A percentile compares a stretch with the other conserved stretches of the same genome.
Conservation (phyloP, 2,797 vertebrate species). For the Prionace glauca region DNA sequence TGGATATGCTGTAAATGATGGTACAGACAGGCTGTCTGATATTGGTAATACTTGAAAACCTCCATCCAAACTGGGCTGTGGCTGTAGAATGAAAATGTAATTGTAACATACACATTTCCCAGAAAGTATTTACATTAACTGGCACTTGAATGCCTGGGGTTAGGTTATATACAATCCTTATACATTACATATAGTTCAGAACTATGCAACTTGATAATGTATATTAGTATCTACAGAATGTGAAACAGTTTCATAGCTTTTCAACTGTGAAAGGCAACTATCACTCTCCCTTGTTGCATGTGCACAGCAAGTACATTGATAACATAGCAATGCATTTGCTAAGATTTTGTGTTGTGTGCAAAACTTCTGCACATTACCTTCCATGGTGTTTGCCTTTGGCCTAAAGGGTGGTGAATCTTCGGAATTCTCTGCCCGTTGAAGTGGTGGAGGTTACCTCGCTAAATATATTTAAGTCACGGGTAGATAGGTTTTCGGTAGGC, state of each 20-base stretch:
- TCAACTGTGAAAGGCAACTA: background rate
- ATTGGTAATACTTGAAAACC: constrained; percentile 45
- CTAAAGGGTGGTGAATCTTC: too few relatives aligned
- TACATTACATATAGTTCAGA: background rate
- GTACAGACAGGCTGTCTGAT: constrained; percentile 61
- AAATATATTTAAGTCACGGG: too few relatives aligned
- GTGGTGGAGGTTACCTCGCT: too few relatives aligned
- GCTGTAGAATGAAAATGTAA: constrained; percentile 34
- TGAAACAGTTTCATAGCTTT: background rate
- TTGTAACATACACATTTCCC: too few relatives aligned
- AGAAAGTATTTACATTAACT: background rate
- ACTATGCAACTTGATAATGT: background rate
- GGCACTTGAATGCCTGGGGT: background rate
- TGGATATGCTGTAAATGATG: constrained; percentile 75
- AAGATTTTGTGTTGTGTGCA: background rate
- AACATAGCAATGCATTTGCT: background rate
- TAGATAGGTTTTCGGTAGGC: too few relatives aligned
- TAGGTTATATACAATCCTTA: background rate
- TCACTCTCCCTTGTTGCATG: background rate
- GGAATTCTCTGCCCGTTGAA: too few relatives aligned
- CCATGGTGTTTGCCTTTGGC: background rate
- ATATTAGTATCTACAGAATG: background rate
- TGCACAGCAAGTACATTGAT: background rate
- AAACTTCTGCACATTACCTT: background rate
- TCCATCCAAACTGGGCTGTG: constrained; percentile 49